These are phyloP conservation scores for Pecten maximus DNA, from an alignment of 2,888 invertebrate species.

Conservation along the genomic window DNA sequence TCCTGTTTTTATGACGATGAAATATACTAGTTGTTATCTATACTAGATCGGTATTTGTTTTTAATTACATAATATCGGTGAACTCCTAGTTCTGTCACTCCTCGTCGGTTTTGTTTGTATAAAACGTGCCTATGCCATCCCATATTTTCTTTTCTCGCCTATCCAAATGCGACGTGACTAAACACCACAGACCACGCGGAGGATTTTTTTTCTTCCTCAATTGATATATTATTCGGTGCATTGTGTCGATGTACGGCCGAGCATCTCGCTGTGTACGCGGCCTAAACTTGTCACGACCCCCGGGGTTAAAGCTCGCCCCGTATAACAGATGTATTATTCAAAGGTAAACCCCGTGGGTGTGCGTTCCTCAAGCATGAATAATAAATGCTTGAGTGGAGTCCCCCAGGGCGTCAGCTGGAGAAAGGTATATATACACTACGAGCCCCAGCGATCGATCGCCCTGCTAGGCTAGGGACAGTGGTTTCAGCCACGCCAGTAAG, in stretches of 20 bases:
- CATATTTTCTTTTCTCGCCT: slow-evolving; percentile 16
- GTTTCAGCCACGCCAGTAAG: slow-evolving; percentile 30
- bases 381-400: background rate
- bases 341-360: slow-evolving; percentile 33
- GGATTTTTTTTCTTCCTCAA: background rate
- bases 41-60: too few relatives aligned
- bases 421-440: background rate
- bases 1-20: too few relatives aligned
- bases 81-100: background rate
- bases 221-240: background rate
- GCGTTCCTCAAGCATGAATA: slow-evolving; percentile 35
- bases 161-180: background rate
- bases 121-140: background rate
- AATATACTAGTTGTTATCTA: too few relatives aligned
- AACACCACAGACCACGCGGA: background rate
- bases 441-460: slow-evolving; percentile 26
- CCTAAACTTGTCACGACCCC: slow-evolving; percentile 27
- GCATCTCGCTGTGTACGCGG: background rate
- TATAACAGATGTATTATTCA: slow-evolving; percentile 25
- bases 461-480: slow-evolving; percentile 16
- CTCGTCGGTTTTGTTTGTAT: background rate
- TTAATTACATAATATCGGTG: background rate
- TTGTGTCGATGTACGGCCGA: background rate
- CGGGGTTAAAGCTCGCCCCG: slow-evolving; percentile 27
- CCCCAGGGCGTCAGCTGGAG: background rate